These are phyloP conservation scores for Calephelis perditalis DNA, from an alignment of 2,888 invertebrate genomes.

Conservation along the genomic window DNA sequence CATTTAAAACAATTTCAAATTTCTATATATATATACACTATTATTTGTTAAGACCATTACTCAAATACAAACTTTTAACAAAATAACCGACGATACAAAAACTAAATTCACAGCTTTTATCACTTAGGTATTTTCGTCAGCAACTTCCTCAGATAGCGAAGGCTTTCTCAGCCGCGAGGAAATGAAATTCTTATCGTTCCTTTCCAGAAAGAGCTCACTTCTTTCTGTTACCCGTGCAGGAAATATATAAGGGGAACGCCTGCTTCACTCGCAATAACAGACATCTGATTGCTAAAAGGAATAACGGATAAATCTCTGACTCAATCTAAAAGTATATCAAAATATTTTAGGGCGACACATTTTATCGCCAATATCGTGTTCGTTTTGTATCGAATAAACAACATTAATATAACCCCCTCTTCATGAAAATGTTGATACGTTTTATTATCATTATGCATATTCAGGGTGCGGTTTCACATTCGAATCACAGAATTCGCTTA, in stretches of 20 bases:
- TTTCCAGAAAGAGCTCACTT: slow-evolving; percentile 64
- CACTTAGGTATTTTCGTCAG: slow-evolving; percentile 74
- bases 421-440: slow-evolving; percentile 27
- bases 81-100: slow-evolving; percentile 50
- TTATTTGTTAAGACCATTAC: too few relatives aligned
- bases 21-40: too few relatives aligned
- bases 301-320: slow-evolving; percentile 51
- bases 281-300: slow-evolving; percentile 65
- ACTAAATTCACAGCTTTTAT: slow-evolving; percentile 66
- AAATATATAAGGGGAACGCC: slow-evolving; percentile 64
- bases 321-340: slow-evolving; percentile 46
- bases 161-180: slow-evolving; percentile 65
- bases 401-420: slow-evolving; percentile 13
- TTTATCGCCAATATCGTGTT: slow-evolving; percentile 2
- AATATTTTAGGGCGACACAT: slow-evolving; percentile 23
- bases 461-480: slow-evolving; percentile 46
- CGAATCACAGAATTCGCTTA: slow-evolving; percentile 57
- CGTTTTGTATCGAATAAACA: slow-evolving; percentile 13
- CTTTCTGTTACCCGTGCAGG: slow-evolving; percentile 69
- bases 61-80: slow-evolving; percentile 24
- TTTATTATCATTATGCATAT: slow-evolving; percentile 47
- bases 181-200: slow-evolving; percentile 79
- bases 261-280: slow-evolving; percentile 54
- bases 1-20: too few relatives aligned
- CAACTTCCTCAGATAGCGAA: slow-evolving; percentile 70